phyloP scores from a whole-genome alignment of 2,888 invertebrate genomes.

The Aproaerema taeniolella region DNA sequence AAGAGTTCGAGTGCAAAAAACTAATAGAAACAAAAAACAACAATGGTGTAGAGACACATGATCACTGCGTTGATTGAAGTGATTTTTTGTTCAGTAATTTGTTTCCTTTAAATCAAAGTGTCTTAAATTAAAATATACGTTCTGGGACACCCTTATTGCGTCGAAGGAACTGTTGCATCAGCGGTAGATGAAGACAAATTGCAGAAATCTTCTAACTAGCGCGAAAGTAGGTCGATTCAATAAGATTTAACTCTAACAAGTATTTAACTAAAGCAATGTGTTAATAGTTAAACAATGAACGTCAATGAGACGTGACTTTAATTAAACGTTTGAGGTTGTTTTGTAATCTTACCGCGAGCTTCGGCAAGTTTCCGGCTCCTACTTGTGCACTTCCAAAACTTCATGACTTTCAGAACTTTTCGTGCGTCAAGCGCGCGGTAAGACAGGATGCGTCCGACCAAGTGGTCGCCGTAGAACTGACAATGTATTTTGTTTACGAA shows the following conservation, averaged over 20 bases:
- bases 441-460: conserved; percentile 56
- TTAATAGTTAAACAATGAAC: neutral
- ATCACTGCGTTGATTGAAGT: no score
- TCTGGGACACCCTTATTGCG: conserved; percentile 21
- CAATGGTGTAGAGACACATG: no score
- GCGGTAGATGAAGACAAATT: conserved; percentile 38
- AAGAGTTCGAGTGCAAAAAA: no score
- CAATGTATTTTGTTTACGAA: conserved; percentile 76
- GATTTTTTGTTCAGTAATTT: no score
- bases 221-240: conserved; percentile 36
- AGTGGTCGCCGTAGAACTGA: conserved; percentile 65
- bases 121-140: conserved; percentile 9
- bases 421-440: conserved; percentile 48
- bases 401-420: no score
- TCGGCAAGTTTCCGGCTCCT: conserved; percentile 47
- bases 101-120: neutral
- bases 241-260: conserved; percentile 19
- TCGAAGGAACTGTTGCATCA: conserved; percentile 26
- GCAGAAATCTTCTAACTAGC: conserved; percentile 29
- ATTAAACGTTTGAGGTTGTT: no score
- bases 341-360: conserved; percentile 44
- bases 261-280: conserved; percentile 8
- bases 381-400: conserved; percentile 66
- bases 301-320: no score
- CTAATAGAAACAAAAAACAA: no score